These are phyloP conservation scores for Drosophila persimilis DNA, from an alignment of 1,140 invertebrate species.

Conservation along the genomic window DNA sequence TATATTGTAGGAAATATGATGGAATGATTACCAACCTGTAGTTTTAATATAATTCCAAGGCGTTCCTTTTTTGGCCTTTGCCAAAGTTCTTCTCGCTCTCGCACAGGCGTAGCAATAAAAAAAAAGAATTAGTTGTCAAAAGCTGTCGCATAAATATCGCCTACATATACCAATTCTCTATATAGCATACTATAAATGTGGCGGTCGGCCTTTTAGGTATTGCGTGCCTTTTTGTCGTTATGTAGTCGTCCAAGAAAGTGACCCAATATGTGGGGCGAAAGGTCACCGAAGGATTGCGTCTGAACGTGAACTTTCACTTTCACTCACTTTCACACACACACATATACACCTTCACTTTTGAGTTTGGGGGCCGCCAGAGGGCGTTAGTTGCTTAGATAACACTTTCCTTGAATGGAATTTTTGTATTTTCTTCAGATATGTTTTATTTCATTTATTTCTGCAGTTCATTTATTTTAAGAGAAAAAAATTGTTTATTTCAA, in stretches of 20 bases:
- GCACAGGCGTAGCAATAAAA: conserved; percentile 41
- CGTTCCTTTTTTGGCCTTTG: conserved; percentile 34
- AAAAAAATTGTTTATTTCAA: background rate
- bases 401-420: conserved; percentile 26
- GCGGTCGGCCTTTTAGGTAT: conserved; percentile 20
- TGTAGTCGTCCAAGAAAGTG: conserved; percentile 41
- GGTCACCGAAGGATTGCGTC: conserved; percentile 42
- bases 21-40: conserved; percentile 53
- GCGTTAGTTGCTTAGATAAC: conserved; percentile 63
- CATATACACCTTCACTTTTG: conserved; percentile 3
- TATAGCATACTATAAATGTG: conserved; percentile 34
- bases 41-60: conserved; percentile 51
- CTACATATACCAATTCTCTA: conserved; percentile 46
- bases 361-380: conserved; percentile 31
- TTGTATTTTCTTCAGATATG: conserved; percentile 23
- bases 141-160: conserved; percentile 66
- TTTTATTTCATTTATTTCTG: conserved; percentile 14
- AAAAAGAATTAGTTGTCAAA: conserved; percentile 61
- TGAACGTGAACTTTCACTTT: conserved; percentile 67
- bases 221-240: conserved; percentile 59
- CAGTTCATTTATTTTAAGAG: background rate
- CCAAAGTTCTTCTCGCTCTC: conserved; percentile 29
- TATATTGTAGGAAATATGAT: background rate
- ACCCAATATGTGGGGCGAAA: conserved; percentile 38
- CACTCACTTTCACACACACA: conserved; percentile 9